Evolutionary conservation across 1,140 invertebrate species (phyloP).

Genomic region (Cydia splendana): DNA sequence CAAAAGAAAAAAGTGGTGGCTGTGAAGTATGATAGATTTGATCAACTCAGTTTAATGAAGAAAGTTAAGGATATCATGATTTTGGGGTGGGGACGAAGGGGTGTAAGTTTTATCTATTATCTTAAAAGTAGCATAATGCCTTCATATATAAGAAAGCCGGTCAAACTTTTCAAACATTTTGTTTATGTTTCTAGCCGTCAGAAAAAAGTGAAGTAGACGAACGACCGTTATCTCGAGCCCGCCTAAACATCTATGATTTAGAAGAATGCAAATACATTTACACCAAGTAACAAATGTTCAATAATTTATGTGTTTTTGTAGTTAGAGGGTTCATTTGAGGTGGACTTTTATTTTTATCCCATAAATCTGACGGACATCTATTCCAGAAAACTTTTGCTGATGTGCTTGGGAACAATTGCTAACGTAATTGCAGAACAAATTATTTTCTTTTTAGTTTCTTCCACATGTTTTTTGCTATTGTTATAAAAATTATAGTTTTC

Average conservation of each 20-base stretch:
- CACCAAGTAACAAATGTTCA: not conserved
- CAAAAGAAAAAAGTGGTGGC: not conserved
- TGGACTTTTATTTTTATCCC: too few species aligned
- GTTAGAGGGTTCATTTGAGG: too few species aligned
- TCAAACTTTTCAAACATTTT: too few species aligned
- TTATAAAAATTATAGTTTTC: too few species aligned
- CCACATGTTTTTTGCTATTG: too few species aligned
- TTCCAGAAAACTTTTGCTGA: too few species aligned
- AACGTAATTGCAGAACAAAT: too few species aligned
- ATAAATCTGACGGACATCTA: too few species aligned
- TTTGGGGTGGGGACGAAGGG: not conserved
- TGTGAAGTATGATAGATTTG: not conserved
- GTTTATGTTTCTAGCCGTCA: not conserved
- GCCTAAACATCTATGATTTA: not conserved
- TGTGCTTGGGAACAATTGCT: too few species aligned
- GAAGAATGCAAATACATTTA: conserved; percentile 18
- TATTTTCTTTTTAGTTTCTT: too few species aligned
- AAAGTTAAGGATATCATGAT: not conserved
- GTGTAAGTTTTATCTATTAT: not conserved
- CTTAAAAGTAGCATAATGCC: not conserved
- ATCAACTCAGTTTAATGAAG: not conserved
- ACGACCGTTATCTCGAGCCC: not conserved
- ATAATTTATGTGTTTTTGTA: not conserved
- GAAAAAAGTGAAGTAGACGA: not conserved
- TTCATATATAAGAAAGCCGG: too few species aligned